Evolutionary conservation across 2,113 vertebrate genomes (phyloP).

Genomic region (Corythaixoides concolor): DNA sequence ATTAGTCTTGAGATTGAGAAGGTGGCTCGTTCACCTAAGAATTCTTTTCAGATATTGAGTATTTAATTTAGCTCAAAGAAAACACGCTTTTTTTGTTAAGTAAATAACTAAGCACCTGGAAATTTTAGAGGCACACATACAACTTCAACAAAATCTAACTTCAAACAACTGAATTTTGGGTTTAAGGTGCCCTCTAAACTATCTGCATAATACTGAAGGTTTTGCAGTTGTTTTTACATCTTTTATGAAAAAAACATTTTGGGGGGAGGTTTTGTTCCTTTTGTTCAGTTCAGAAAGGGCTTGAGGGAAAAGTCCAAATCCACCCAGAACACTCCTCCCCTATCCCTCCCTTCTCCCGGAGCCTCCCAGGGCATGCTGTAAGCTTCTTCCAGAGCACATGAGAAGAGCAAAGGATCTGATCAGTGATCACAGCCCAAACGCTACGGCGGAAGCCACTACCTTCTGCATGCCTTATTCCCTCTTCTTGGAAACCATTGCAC

Average conservation of each 20-base stretch:
- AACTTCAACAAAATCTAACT: not conserved
- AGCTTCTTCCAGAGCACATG: accelerated
- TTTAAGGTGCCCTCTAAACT: not conserved
- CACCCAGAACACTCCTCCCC: not conserved
- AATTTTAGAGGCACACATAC: not conserved
- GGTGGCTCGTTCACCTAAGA: not conserved
- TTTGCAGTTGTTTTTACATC: not conserved
- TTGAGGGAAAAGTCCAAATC: not conserved
- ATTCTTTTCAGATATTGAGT: slow-evolving; percentile 2
- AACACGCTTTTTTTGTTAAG: slow-evolving; percentile 23
- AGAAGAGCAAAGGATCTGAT: accelerated
- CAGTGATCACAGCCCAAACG: accelerated
- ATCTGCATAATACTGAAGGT: not conserved
- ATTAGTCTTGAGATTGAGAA: not conserved
- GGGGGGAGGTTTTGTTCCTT: not conserved
- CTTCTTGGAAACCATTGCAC: not conserved
- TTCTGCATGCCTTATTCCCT: not conserved
- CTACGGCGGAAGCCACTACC: not conserved
- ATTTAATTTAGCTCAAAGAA: slow-evolving; percentile 45
- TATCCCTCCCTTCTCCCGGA: not conserved
- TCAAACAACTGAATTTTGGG: not conserved
- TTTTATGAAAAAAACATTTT: not conserved
- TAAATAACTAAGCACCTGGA: not conserved
- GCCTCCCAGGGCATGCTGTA: not conserved
- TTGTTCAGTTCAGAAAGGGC: not conserved